These are phyloP conservation scores for Girardia tigrina DNA, from an alignment of 2,888 invertebrate species.

Conservation along the genomic window DNA sequence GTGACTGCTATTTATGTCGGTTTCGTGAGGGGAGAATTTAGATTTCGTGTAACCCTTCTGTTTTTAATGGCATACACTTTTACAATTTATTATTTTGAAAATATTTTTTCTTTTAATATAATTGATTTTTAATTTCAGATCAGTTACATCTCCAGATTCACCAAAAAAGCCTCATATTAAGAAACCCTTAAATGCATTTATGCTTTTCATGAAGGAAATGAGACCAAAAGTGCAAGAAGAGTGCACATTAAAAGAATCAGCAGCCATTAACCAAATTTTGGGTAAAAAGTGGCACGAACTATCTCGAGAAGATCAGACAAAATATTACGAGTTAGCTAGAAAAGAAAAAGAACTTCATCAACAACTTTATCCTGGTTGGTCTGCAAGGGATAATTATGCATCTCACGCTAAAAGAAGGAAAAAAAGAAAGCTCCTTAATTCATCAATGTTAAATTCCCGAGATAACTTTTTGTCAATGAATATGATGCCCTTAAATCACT, in stretches of 20 bases:
- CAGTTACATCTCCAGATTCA: conserved; percentile 7
- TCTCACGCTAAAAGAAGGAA: conserved; percentile 97
- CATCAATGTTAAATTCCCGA: background rate
- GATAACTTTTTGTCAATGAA: conserved; percentile 1
- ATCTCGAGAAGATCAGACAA: conserved; percentile 97
- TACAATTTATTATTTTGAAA: too few relatives aligned
- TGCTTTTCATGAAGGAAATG: conserved; percentile 99
- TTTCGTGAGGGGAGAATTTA: too few relatives aligned
- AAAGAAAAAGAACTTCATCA: conserved; percentile 81
- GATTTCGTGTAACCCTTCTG: too few relatives aligned
- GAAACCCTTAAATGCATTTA: conserved; percentile 98
- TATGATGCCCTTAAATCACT: conserved; percentile 15
- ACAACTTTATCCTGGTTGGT: conserved; percentile 99
- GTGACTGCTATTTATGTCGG: too few relatives aligned
- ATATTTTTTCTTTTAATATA: too few relatives aligned
- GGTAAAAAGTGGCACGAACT: conserved; percentile 82
- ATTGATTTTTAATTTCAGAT: background rate
- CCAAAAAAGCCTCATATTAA: conserved; percentile 60
- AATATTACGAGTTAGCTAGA: conserved; percentile 99
- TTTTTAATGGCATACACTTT: too few relatives aligned
- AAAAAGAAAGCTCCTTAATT: conserved; percentile 59
- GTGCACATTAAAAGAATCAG: conserved; percentile 92
- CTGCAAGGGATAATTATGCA: conserved; percentile 99
- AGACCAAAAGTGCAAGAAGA: conserved; percentile 94
- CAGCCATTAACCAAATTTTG: conserved; percentile 67